Conservation (phyloP, 37 sponge, comb jelly and placozoan genomes). For the Halichondria panicea region DNA sequence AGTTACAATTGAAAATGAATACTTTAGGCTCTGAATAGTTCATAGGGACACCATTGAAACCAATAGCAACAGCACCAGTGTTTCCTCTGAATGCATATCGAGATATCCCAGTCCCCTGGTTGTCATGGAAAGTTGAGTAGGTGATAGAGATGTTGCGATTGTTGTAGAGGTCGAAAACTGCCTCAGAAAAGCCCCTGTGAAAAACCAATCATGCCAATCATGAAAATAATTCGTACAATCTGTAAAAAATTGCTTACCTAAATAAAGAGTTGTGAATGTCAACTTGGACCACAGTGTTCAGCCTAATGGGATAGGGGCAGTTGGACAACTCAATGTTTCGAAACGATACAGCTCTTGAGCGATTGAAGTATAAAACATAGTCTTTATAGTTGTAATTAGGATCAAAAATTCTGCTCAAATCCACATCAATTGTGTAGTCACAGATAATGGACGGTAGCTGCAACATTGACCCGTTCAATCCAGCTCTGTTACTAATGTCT, state of each 20-base stretch:
- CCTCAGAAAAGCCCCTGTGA: slow-evolving; percentile 55
- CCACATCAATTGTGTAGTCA: not conserved
- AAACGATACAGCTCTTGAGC: not conserved
- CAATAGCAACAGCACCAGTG: slow-evolving; percentile 56
- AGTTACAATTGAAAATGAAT: slow-evolving; percentile 4
- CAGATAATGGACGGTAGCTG: not conserved
- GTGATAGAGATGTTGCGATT: slow-evolving; percentile 24
- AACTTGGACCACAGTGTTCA: slow-evolving; percentile 20
- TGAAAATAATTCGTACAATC: not conserved
- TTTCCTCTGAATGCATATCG: slow-evolving; percentile 30
- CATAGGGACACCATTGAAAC: slow-evolving; percentile 28
- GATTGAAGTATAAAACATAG: slow-evolving; percentile 34
- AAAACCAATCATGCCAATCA: not conserved
- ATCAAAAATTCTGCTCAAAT: not conserved
- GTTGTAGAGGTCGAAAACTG: slow-evolving; percentile 71
- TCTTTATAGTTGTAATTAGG: not conserved
- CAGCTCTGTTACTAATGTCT: not conserved
- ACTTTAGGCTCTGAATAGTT: not conserved
- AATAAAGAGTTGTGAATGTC: slow-evolving; percentile 28
- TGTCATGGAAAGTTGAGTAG: slow-evolving; percentile 35
- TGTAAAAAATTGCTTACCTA: slow-evolving; percentile 8
- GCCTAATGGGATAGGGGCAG: slow-evolving; percentile 32
- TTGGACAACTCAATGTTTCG: slow-evolving; percentile 1
- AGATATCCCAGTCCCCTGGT: slow-evolving; percentile 34
- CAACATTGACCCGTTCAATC: no score